A percentile compares a stretch with the other conserved stretches of the same genome.
These are phyloP conservation scores for Drosophila putrida DNA, from an alignment of 2,888 invertebrate species.

Conservation along the genomic window DNA sequence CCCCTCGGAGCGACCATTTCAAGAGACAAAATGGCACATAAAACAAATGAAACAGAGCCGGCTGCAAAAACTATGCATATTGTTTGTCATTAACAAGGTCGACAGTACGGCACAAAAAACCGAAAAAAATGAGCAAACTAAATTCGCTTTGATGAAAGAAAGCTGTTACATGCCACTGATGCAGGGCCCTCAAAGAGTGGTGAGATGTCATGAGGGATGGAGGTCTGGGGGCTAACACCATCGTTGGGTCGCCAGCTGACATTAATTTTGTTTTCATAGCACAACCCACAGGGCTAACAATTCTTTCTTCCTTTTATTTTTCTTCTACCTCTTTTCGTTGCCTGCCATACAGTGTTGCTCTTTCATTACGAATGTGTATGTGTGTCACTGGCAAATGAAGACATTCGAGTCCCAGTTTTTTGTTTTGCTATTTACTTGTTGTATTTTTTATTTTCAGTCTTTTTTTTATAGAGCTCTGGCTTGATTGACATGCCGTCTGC, in stretches of 20 bases:
- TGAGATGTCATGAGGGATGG: background rate
- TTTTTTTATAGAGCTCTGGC: constrained; percentile 49
- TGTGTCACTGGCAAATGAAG: constrained; percentile 65
- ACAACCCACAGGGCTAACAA: constrained; percentile 38
- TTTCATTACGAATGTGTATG: constrained; percentile 11
- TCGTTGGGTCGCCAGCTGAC: constrained; percentile 58
- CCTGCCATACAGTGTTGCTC: background rate
- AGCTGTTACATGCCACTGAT: constrained; percentile 50
- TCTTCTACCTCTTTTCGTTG: constrained; percentile 6
- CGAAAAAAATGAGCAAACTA: constrained; percentile 50
- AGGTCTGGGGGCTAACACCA: constrained; percentile 18
- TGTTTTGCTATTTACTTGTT: constrained; percentile 39
- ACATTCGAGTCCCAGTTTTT: constrained; percentile 63
- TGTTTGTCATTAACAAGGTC: constrained; percentile 81
- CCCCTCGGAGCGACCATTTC: constrained; percentile 57
- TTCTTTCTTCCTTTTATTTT: constrained; percentile 8
- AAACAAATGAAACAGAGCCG: constrained; percentile 46
- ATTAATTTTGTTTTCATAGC: constrained; percentile 79
- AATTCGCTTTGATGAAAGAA: constrained; percentile 69
- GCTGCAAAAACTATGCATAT: constrained; percentile 70
- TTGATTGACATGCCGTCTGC: constrained; percentile 74
- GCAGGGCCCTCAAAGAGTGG: constrained; percentile 1
- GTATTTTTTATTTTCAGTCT: constrained; percentile 25
- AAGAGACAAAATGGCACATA: constrained; percentile 56
- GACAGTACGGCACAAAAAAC: constrained; percentile 19